Evolutionary conservation across 2,888 invertebrate genomes (phyloP), one percentile per base, ranked within the genome.

Genomic region (Hyposoter didymator): DNA sequence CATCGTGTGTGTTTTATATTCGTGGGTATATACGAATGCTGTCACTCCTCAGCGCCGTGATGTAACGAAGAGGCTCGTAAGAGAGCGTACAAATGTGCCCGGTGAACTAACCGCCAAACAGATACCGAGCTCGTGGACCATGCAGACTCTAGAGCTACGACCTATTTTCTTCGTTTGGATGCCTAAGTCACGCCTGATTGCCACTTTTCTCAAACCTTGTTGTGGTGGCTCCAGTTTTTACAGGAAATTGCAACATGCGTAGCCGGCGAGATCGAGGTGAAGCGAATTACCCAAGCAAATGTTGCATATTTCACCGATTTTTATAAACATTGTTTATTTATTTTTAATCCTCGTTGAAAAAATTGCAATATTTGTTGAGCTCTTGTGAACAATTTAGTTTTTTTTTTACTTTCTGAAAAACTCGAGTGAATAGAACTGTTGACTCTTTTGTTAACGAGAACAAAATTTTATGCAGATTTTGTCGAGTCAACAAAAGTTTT

Each of bases 131-230:
- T 28, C 43, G 39, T 74, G 62, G 74, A 45, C 74, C 62, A 69
- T n/a, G 7, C 39, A 14, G 49, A n/a, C 52, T 39, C 43, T 22
- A 52, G 43, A 22, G 73, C 55, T 59, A 45, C 35, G 47, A 76
- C 72, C 80, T 80, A 72, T 84, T 76, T 84, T 59, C 22, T 72
- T n/a, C 69, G 75, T 70, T 43, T 62, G 73, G 49, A 78, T 78
- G 55, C 55, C 81, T 59, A 81, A 64, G 69, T 84, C 82, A 82
- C 74, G 82, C 62, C 28, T 64, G 69, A 70, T 35, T 43, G 82
- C 67, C 35, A 28, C 47, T 32, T 78, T 35, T 45, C 49, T 22
- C 28, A 22, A 47, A 35, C 17, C n/a, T 22, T 19, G 28, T 3
- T 52, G 5, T 55, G 22, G 10, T 59, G 14, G 62, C 28, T 17